These are phyloP conservation scores for Diloba caeruleocephala DNA, from an alignment of 2,888 invertebrate genomes.

Conservation along the genomic window DNA sequence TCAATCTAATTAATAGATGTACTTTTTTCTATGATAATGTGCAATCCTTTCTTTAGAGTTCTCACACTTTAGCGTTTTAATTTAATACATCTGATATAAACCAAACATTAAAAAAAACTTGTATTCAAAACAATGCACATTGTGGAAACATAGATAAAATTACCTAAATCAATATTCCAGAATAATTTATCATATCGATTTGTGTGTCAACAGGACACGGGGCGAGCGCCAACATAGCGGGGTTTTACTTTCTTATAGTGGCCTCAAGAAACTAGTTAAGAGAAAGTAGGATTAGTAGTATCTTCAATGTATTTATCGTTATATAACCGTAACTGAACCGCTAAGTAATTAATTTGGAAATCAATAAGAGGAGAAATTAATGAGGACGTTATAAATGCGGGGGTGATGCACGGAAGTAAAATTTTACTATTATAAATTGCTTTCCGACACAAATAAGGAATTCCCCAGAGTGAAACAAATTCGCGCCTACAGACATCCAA, in stretches of 20 bases:
- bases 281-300: conserved; percentile 87
- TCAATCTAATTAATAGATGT: too few species aligned
- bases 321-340: conserved; percentile 70
- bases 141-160: conserved; percentile 3
- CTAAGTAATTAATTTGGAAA: conserved; percentile 42
- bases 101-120: neutral
- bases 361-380: conserved; percentile 47
- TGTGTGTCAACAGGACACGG: conserved; percentile 88
- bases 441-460: conserved; percentile 66
- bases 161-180: conserved; percentile 67
- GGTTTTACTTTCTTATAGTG: conserved; percentile 88
- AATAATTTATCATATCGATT: conserved; percentile 81
- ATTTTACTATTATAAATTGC: conserved; percentile 63
- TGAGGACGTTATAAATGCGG: conserved; percentile 35
- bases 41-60: neutral
- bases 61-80: neutral
- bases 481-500: conserved; percentile 82
- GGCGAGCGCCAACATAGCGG: conserved; percentile 85
- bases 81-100: neutral
- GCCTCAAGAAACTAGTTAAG: conserved; percentile 87
- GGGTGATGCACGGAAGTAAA: conserved; percentile 46
- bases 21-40: too few species aligned
- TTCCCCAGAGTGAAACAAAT: conserved; percentile 78
- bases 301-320: conserved; percentile 80
- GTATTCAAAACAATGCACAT: conserved; percentile 2